phyloP scores from a whole-genome alignment of 2,797 vertebrate species.

The Cercopithecus diana region DNA sequence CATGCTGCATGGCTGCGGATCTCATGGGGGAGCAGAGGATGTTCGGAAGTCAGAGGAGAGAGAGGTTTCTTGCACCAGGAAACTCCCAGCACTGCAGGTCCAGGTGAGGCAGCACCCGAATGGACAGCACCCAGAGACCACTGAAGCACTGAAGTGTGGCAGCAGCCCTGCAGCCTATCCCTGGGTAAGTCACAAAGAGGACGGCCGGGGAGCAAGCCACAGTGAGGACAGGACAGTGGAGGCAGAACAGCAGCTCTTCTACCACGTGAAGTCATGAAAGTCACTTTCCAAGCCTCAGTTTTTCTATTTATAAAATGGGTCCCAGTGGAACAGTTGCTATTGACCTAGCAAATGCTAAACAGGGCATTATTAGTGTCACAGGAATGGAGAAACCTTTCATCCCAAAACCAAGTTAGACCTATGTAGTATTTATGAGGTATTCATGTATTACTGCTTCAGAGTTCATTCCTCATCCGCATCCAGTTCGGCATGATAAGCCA shows the following conservation, averaged over 20 bases:
- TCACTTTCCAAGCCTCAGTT: neutral
- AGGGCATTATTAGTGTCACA: neutral
- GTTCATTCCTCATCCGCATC: neutral
- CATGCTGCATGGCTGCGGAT: accelerated
- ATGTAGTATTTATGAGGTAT: neutral
- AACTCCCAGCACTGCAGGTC: neutral
- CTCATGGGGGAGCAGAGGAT: neutral
- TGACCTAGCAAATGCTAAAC: neutral
- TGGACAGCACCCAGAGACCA: neutral
- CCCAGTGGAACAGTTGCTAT: neutral
- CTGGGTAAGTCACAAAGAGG: neutral
- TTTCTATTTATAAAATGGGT: neutral
- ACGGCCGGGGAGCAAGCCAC: neutral
- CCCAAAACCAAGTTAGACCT: neutral
- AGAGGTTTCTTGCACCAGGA: neutral
- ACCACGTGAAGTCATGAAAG: neutral
- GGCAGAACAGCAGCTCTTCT: neutral
- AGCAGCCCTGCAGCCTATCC: neutral
- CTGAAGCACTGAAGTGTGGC: neutral
- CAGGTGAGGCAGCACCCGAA: neutral
- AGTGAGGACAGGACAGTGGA: neutral
- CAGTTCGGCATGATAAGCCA: neutral
- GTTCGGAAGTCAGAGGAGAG: neutral
- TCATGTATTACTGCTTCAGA: neutral
- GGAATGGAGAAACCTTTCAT: neutral